These are phyloP conservation scores for Muntiacus muntjak DNA, from an alignment of 2,113 vertebrate species.

Conservation along the genomic window DNA sequence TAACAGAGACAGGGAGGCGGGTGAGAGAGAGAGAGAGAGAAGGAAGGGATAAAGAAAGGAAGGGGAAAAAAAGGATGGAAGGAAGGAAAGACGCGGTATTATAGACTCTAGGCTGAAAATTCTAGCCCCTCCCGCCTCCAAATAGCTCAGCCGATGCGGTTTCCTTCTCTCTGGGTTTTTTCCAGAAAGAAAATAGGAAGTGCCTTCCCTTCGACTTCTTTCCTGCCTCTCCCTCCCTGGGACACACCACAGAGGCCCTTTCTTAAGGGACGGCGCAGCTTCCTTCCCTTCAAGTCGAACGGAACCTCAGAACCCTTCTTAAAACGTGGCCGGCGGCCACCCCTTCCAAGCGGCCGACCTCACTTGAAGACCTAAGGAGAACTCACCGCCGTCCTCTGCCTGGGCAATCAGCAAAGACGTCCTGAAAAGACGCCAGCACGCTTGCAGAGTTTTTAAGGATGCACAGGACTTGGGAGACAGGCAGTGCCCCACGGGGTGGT, in stretches of 20 bases:
- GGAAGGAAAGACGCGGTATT: accelerated
- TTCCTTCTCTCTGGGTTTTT: not conserved
- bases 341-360: not conserved
- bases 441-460: not conserved
- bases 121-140: no score
- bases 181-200: not conserved
- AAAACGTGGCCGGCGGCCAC: accelerated
- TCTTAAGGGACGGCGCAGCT: not conserved
- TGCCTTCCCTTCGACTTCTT: not conserved
- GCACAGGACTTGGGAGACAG: not conserved
- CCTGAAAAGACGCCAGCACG: not conserved
- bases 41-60: not conserved
- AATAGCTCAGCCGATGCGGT: accelerated
- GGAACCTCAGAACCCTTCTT: no score
- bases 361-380: not conserved
- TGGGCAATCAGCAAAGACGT: not conserved
- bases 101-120: not conserved
- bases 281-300: not conserved
- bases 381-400: not conserved
- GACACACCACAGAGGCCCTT: not conserved
- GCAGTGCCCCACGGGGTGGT: accelerated
- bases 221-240: not conserved
- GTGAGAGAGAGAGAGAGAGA: not conserved
- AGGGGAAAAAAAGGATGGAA: not conserved
- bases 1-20: not conserved